Evolutionary conservation across 2,888 invertebrate species (phyloP).

Genomic region (Watsonalla binaria): DNA sequence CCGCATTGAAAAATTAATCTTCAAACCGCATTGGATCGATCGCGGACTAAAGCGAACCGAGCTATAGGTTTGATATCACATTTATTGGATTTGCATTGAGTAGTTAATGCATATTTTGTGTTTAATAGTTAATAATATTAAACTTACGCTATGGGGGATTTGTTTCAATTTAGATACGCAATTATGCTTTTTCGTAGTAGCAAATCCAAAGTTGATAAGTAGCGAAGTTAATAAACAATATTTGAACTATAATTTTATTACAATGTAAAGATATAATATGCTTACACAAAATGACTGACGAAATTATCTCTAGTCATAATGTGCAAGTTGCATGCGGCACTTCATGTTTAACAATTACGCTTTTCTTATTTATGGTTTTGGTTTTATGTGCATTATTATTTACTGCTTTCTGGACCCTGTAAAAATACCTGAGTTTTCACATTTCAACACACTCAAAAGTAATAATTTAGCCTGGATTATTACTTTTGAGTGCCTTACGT

Average conservation of each 20-base stretch:
- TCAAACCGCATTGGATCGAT: conserved; percentile 55
- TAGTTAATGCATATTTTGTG: conserved; percentile 54
- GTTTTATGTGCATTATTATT: neutral
- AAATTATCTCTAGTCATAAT: neutral
- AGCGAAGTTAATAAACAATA: neutral
- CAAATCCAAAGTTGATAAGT: conserved; percentile 9
- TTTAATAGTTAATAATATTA: conserved; percentile 29
- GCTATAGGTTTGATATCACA: conserved; percentile 75
- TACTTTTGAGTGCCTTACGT: too few relatives aligned
- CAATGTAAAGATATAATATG: neutral
- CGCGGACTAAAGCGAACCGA: conserved; percentile 66
- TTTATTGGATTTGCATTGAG: conserved; percentile 65
- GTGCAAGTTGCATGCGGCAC: neutral
- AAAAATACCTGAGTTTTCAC: too few relatives aligned
- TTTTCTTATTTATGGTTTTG: neutral
- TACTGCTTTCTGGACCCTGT: neutral
- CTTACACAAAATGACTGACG: neutral
- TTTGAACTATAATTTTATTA: neutral
- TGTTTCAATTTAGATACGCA: conserved; percentile 16
- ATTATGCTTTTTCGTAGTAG: conserved; percentile 16
- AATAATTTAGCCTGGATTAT: too few relatives aligned
- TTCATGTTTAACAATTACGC: neutral
- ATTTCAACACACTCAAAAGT: too few relatives aligned
- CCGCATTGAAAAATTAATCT: conserved; percentile 60
- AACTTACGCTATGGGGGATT: conserved; percentile 25